Percentiles rank a stretch among this genome's conserved stretches.
Conservation (phyloP, 2,113 vertebrate species). For the Pelecanus crispus region DNA sequence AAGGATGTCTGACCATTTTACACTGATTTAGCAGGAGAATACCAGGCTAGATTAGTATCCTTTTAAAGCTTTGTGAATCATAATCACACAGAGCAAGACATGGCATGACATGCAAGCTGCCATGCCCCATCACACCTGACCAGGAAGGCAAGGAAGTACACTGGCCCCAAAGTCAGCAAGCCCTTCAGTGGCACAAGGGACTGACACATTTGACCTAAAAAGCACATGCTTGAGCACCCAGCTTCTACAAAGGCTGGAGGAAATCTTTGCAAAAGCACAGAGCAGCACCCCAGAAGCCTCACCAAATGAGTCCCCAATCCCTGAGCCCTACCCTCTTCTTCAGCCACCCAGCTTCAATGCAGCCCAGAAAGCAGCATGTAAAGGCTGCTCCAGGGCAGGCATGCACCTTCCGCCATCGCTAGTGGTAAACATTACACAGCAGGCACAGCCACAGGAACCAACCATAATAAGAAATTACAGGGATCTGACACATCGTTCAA, state of each 20-base stretch:
- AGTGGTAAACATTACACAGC: background rate
- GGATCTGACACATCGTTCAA: background rate
- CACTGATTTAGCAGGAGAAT: background rate
- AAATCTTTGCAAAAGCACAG: background rate
- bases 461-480: background rate
- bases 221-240: background rate
- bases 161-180: background rate
- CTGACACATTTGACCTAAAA: background rate
- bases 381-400: background rate
- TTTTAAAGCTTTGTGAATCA: background rate
- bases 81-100: background rate
- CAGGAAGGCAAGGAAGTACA: background rate
- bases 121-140: background rate
- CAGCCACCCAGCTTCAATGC: background rate
- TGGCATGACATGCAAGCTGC: background rate
- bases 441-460: background rate
- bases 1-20: background rate
- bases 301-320: background rate
- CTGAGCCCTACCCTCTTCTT: background rate
- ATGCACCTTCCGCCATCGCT: rapidly evolving
- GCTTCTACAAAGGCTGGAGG: background rate
- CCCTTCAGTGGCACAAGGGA: background rate
- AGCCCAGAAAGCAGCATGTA: background rate
- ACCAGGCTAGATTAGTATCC: background rate
- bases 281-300: background rate